phyloP scores from a whole-genome alignment of 2,797 vertebrate genomes.

The Enteromius trimaculatus region DNA sequence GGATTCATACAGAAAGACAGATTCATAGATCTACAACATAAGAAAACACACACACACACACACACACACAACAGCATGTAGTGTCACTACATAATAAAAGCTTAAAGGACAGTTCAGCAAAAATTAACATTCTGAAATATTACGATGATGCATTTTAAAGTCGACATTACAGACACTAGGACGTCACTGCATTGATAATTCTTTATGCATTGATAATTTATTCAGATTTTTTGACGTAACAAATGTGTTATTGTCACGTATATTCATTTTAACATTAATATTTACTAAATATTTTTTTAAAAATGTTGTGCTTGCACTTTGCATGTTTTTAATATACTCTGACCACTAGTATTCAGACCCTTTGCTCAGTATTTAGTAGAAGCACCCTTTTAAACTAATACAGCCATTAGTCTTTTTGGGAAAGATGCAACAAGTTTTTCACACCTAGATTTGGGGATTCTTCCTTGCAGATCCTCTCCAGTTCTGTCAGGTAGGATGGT shows the following conservation, averaged over 20 bases:
- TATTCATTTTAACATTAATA: neutral
- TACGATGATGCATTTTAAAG: neutral
- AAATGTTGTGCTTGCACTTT: neutral
- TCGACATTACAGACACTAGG: neutral
- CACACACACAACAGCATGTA: neutral
- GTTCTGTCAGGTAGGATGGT: too few relatives aligned
- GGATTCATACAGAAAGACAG: neutral
- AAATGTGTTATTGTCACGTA: too few relatives aligned
- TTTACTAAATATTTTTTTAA: neutral
- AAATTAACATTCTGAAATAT: neutral
- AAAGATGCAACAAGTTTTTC: too few relatives aligned
- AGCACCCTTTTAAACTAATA: too few relatives aligned
- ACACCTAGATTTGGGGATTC: too few relatives aligned
- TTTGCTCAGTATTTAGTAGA: too few relatives aligned
- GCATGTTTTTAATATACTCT: neutral
- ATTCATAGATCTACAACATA: neutral
- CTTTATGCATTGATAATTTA: neutral
- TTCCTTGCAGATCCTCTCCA: too few relatives aligned
- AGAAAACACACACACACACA: slow-evolving; percentile 11
- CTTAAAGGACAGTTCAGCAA: neutral
- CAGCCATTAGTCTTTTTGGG: too few relatives aligned
- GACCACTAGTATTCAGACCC: too few relatives aligned
- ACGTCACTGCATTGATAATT: neutral
- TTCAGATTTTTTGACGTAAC: neutral
- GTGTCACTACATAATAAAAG: slow-evolving; percentile 5